Evolutionary conservation across 1,140 invertebrate species (phyloP), one percentile per base, ranked within the genome.

Genomic region (Drosophila pandora): DNA sequence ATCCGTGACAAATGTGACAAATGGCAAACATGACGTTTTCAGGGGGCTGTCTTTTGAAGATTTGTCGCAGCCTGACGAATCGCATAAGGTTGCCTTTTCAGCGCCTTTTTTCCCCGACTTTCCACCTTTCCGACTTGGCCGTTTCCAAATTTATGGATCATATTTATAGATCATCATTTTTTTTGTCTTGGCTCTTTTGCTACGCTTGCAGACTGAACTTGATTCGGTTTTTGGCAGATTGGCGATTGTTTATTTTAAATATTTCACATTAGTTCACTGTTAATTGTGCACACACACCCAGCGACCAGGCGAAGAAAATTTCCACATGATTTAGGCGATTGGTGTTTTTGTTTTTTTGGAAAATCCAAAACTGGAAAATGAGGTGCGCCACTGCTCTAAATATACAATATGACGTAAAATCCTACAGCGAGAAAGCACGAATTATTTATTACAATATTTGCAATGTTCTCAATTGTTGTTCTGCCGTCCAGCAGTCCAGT

Each of bases 391-490:
- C 50, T 53, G 76, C 83, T 43, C 41, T 88, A 89, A 89, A 89
- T 88, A 70, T 88, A 88, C 59, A 57, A 83, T 61, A 88, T 88
- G 83, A 88, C 83, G 83, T 83, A 83, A 65, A 83, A 61, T 79
- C 37, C 52, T 28, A 30, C 13, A 47, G 67, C 79, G 68, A 75
- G 67, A 78, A 69, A 63, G 69, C 81, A 57, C 47, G 54, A 64
- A 79, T 83, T 79, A 87, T 87, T 88, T 88, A 88, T 87, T 88
- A 89, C 83, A 88, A 87, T 82, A 80, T 85, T 60, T 78, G 84
- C 82, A 79, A 64, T 69, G 65, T 56, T 68, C 65, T 30, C 65
- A 69, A 69, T 69, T 69, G 65, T 70, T 70, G 67, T 69, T 57
- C 48, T 10, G 17, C 34, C 34, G 34, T 37, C 34, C 34, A 37